Evolutionary conservation across 2,113 vertebrate species (phyloP).

Genomic region (Semnornis frantzii): DNA sequence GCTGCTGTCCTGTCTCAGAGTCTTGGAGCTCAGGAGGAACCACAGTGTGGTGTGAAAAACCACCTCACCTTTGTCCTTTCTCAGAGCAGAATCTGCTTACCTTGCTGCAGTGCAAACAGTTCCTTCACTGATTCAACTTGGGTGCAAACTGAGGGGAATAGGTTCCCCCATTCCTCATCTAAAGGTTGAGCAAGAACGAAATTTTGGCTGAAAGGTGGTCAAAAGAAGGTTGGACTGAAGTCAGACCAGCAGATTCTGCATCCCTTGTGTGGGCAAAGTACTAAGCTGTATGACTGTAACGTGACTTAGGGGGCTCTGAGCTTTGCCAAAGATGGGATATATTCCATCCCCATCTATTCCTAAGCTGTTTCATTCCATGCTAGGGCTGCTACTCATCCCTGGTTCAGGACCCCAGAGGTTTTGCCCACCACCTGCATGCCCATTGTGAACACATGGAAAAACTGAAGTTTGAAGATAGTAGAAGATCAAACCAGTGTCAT

Average conservation of each 20-base stretch:
- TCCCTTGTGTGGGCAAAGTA: neutral
- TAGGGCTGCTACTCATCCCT: neutral
- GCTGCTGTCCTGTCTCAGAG: neutral
- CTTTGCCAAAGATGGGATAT: neutral
- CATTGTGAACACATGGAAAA: neutral
- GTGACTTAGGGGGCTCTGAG: neutral
- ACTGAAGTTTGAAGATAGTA: neutral
- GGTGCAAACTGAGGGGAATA: rapidly evolving
- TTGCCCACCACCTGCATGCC: neutral
- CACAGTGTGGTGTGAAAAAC: neutral
- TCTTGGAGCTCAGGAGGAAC: neutral
- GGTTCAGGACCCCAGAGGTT: neutral
- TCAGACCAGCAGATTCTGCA: neutral
- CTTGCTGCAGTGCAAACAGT: neutral
- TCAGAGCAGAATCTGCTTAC: neutral
- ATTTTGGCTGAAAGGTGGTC: neutral
- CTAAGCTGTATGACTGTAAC: neutral
- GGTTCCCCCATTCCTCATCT: neutral
- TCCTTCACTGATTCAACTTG: neutral
- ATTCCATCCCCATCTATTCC: neutral
- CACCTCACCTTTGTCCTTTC: neutral
- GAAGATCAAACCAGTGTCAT: neutral
- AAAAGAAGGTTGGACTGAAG: neutral
- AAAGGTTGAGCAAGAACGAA: neutral
- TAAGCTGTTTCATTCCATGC: neutral